Evolutionary conservation across 1,140 invertebrate genomes (phyloP).

Genomic region (Temnothorax curvispinosus): DNA sequence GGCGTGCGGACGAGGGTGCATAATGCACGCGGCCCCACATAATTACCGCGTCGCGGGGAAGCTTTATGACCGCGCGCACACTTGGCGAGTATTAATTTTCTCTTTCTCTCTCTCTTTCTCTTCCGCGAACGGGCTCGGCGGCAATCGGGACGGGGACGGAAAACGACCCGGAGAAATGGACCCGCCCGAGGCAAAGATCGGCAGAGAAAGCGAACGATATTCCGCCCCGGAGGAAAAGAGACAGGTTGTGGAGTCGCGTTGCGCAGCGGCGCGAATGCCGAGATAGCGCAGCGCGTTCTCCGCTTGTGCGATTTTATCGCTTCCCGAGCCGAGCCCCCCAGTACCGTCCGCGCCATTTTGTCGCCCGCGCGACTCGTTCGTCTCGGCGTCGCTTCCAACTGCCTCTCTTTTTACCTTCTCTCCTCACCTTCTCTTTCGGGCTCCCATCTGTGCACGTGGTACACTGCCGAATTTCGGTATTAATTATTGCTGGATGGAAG

Average conservation of each 20-base stretch:
- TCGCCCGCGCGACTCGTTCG: slow-evolving; percentile 30
- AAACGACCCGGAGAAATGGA: slow-evolving; percentile 39
- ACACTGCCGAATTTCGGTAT: slow-evolving; percentile 69
- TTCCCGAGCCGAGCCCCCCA: slow-evolving; percentile 34
- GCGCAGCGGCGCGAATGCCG: slow-evolving; percentile 72
- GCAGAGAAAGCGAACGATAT: slow-evolving; percentile 49
- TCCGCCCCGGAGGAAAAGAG: slow-evolving; percentile 16
- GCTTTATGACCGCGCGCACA: slow-evolving; percentile 80
- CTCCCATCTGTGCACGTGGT: background rate
- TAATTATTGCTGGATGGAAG: slow-evolving; percentile 70
- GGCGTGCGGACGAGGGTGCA: slow-evolving; percentile 61
- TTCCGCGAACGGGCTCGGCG: slow-evolving; percentile 20
- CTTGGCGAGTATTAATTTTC: slow-evolving; percentile 83
- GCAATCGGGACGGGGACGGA: slow-evolving; percentile 38
- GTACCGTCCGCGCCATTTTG: slow-evolving; percentile 21
- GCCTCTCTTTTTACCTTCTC: slow-evolving; percentile 62
- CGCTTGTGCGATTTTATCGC: slow-evolving; percentile 78
- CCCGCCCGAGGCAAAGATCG: background rate
- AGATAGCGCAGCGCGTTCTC: slow-evolving; percentile 66
- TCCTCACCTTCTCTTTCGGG: slow-evolving; percentile 38
- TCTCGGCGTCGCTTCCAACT: slow-evolving; percentile 61
- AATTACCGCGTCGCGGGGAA: slow-evolving; percentile 83
- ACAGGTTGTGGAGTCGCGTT: slow-evolving; percentile 54
- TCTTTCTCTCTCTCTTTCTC: slow-evolving; percentile 72
- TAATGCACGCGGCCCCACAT: slow-evolving; percentile 73